Evolutionary conservation across 2,797 vertebrate genomes (phyloP).

Genomic region (Sebastes steindachneri): DNA sequence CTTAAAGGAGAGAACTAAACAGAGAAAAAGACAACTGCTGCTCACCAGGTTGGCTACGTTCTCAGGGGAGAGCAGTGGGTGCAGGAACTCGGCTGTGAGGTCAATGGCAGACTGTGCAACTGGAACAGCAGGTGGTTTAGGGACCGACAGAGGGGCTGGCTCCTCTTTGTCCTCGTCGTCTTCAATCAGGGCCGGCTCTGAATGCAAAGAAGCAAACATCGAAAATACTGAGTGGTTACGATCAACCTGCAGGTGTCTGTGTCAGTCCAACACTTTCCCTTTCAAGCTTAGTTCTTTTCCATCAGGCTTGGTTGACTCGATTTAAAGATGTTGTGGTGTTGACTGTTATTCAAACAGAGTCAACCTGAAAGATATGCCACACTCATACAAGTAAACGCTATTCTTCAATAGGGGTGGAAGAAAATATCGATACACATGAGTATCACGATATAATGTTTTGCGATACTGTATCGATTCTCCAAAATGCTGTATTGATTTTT

Average conservation of each 20-base stretch:
- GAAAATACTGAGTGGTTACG: background rate
- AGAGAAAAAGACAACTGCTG: rapidly evolving
- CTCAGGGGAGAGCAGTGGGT: constrained; percentile 88
- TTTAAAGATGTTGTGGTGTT: background rate
- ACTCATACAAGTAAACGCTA: background rate
- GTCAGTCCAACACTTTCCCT: background rate
- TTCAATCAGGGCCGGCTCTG: constrained; percentile 89
- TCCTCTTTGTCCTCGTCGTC: constrained; percentile 97
- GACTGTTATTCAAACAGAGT: background rate
- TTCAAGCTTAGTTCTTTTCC: background rate
- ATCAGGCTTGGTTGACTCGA: background rate
- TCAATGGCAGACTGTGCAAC: constrained; percentile 90
- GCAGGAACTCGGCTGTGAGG: constrained; percentile 92
- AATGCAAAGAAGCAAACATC: background rate
- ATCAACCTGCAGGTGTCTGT: background rate
- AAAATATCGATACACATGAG: no score
- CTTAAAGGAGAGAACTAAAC: background rate
- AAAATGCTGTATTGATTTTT: no score
- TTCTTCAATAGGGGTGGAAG: background rate
- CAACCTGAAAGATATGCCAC: background rate
- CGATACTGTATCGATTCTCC: no score
- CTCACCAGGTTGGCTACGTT: constrained; percentile 95
- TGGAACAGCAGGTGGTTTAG: constrained; percentile 81
- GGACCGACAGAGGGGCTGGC: constrained; percentile 54
- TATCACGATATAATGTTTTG: no score